Evolutionary conservation across 2,797 vertebrate species (phyloP).

Genomic region (Darevskia nairensis): DNA sequence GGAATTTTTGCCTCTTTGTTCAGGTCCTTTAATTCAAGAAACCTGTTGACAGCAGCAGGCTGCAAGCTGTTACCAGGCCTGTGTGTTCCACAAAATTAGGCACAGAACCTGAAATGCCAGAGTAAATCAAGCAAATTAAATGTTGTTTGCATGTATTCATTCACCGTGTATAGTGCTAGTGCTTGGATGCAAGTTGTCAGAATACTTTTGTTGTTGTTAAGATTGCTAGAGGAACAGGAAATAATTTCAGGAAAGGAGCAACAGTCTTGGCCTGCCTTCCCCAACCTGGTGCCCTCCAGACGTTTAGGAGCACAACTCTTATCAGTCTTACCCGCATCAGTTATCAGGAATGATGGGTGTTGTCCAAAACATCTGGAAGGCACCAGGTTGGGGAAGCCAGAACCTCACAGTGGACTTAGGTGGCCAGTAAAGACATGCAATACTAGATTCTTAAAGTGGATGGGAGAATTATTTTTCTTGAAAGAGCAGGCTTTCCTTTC

Average conservation of each 20-base stretch:
- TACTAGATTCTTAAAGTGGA: slow-evolving; percentile 8
- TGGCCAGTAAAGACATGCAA: neutral
- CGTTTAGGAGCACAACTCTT: too few species aligned
- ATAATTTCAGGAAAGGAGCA: neutral
- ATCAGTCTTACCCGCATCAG: too few species aligned
- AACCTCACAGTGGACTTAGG: neutral
- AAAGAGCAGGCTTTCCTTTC: slow-evolving; percentile 53
- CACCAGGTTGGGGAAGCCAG: too few species aligned
- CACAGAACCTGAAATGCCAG: neutral
- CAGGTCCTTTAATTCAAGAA: neutral
- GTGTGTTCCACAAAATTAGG: neutral
- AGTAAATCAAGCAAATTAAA: neutral
- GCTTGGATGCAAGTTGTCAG: neutral
- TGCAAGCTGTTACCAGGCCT: neutral
- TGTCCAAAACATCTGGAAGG: too few species aligned
- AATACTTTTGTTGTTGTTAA: neutral
- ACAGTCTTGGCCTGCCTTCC: too few species aligned
- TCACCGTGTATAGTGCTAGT: neutral
- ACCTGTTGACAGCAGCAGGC: neutral
- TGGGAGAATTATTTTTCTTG: slow-evolving; percentile 35
- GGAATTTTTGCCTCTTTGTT: neutral
- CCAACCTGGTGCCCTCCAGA: too few species aligned
- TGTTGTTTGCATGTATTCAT: neutral
- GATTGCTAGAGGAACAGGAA: neutral
- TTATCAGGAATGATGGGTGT: too few species aligned